Evolutionary conservation across 2,888 invertebrate species (phyloP).

Genomic region (Argyresthia goedartella): DNA sequence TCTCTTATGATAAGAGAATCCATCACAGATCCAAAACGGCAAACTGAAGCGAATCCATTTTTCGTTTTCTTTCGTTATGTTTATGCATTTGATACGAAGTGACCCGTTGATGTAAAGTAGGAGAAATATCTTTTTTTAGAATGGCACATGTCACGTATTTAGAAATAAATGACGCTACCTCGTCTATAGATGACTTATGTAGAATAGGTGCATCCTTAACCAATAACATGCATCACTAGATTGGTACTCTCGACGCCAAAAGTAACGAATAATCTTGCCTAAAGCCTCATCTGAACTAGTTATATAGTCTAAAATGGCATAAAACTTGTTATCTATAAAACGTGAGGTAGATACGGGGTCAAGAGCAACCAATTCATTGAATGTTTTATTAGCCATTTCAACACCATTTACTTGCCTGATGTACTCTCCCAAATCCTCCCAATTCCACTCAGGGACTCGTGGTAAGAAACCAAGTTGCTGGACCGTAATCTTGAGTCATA

Average conservation of each 20-base stretch:
- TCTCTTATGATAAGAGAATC: background rate
- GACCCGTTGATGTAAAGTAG: slow-evolving; percentile 20
- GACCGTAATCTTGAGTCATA: slow-evolving; percentile 19
- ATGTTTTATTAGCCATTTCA: slow-evolving; percentile 17
- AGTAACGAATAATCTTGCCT: slow-evolving; percentile 19
- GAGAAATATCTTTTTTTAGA: slow-evolving; percentile 12
- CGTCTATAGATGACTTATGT: slow-evolving; percentile 15
- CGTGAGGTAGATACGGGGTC: slow-evolving; percentile 25
- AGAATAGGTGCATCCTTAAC: slow-evolving; percentile 20
- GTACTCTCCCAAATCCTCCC: slow-evolving; percentile 21
- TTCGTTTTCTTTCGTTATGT: slow-evolving; percentile 20
- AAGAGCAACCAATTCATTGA: slow-evolving; percentile 20
- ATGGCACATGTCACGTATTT: slow-evolving; percentile 5
- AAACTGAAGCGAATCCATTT: background rate
- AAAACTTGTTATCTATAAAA: slow-evolving; percentile 25
- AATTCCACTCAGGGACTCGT: slow-evolving; percentile 17
- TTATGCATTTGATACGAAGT: slow-evolving; percentile 19
- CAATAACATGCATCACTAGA: slow-evolving; percentile 21
- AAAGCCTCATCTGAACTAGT: slow-evolving; percentile 16
- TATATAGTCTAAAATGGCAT: slow-evolving; percentile 21
- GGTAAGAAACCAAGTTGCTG: slow-evolving; percentile 17
- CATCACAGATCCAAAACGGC: background rate
- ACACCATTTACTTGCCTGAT: slow-evolving; percentile 18
- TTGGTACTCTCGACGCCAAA: slow-evolving; percentile 23
- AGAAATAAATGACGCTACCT: slow-evolving; percentile 19